Conservation (phyloP, 2,888 invertebrate genomes). For the Melieria crassipennis region DNA sequence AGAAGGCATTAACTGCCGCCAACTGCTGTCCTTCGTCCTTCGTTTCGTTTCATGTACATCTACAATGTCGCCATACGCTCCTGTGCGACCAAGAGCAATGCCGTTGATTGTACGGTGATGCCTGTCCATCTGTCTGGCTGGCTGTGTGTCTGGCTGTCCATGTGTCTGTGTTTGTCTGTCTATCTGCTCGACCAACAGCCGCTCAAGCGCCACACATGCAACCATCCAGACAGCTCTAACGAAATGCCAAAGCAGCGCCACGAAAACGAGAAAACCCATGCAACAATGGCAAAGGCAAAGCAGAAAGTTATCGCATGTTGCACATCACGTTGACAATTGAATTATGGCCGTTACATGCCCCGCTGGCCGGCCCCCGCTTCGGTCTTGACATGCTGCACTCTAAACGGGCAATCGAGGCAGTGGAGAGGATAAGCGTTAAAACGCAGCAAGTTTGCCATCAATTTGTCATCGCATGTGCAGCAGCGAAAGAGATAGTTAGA, state of each 20-base stretch:
- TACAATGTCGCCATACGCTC: no score
- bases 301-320: constrained; percentile 43
- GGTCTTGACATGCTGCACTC: no score
- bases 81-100: no score
- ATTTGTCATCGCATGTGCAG: neutral
- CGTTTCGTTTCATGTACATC: no score
- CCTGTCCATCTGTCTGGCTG: neutral
- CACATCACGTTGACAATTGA: constrained; percentile 48
- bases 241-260: neutral
- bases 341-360: constrained; percentile 39
- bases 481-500: neutral
- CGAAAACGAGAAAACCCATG: no score
- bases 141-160: neutral
- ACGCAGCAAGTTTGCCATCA: constrained; percentile 7
- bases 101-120: no score
- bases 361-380: no score
- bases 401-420: neutral
- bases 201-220: constrained; percentile 23
- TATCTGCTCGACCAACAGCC: neutral
- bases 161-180: neutral
- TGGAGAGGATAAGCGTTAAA: neutral
- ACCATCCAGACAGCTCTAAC: neutral
- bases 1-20: no score
- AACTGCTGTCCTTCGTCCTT: no score
- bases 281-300: neutral